Conservation (phyloP, 2,113 vertebrate species). For the Phyllostomus discolor region DNA sequence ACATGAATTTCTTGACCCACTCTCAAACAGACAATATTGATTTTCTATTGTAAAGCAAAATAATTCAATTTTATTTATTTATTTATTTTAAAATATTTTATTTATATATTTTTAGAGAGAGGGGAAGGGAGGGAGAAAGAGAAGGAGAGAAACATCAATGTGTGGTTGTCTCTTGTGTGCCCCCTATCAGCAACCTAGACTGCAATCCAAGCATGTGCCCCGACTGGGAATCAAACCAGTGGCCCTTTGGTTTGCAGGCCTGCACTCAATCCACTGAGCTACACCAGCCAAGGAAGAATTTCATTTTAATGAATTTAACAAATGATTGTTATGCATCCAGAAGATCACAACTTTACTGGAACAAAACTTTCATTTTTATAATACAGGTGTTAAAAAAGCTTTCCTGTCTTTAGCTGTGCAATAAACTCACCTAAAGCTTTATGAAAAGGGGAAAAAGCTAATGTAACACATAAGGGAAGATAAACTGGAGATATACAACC, state of each 20-base stretch:
- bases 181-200: no score
- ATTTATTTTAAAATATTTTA: no score
- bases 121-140: no score
- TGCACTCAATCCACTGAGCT: no score
- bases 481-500: not conserved
- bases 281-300: not conserved
- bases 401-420: not conserved
- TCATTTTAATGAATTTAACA: not conserved
- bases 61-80: not conserved
- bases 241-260: no score
- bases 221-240: no score
- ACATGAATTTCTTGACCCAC: not conserved
- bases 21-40: not conserved
- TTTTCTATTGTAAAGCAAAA: not conserved
- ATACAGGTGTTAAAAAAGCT: not conserved
- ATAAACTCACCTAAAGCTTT: not conserved
- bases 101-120: no score
- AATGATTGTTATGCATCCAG: not conserved
- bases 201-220: no score
- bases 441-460: not conserved
- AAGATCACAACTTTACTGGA: not conserved
- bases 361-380: not conserved
- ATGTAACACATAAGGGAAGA: not conserved
- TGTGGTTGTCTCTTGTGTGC: no score
- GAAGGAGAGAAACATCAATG: no score